Evolutionary conservation across 2,113 vertebrate species (phyloP).

Genomic region (Hypanus sabinus): DNA sequence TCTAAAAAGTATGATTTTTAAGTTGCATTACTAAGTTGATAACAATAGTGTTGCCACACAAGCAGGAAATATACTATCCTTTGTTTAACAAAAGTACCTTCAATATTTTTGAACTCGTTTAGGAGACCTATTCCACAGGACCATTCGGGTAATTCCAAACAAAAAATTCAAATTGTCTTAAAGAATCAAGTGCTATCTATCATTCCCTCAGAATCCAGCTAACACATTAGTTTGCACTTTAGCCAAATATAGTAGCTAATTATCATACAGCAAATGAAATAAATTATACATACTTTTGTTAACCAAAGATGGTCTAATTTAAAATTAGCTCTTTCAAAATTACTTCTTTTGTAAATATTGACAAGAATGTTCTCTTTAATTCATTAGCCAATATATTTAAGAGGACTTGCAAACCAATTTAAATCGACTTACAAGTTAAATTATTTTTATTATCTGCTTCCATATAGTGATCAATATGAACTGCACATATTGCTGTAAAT

Average conservation of each 20-base stretch:
- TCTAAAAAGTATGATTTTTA: neutral
- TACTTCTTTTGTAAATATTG: neutral
- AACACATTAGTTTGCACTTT: neutral
- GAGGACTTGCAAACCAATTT: neutral
- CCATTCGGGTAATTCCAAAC: too few species aligned
- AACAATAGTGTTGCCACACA: neutral
- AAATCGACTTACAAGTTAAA: neutral
- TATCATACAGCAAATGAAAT: neutral
- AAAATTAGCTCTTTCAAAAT: neutral
- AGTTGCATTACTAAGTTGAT: neutral
- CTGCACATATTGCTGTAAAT: neutral
- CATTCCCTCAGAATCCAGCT: neutral
- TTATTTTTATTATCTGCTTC: neutral
- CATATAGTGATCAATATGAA: neutral
- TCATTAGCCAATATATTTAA: neutral
- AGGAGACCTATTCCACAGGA: too few species aligned
- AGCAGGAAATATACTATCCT: neutral
- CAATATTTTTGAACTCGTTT: neutral
- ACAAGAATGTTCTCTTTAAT: neutral
- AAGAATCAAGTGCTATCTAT: neutral
- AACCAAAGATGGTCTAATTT: neutral
- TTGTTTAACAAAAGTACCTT: neutral
- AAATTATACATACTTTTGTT: neutral
- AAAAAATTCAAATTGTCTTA: too few species aligned
- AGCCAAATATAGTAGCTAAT: neutral